Percentiles rank a stretch among this genome's conserved stretches.
phyloP scores from a whole-genome alignment of 2,113 vertebrate genomes.

The Phocoena sinus region DNA sequence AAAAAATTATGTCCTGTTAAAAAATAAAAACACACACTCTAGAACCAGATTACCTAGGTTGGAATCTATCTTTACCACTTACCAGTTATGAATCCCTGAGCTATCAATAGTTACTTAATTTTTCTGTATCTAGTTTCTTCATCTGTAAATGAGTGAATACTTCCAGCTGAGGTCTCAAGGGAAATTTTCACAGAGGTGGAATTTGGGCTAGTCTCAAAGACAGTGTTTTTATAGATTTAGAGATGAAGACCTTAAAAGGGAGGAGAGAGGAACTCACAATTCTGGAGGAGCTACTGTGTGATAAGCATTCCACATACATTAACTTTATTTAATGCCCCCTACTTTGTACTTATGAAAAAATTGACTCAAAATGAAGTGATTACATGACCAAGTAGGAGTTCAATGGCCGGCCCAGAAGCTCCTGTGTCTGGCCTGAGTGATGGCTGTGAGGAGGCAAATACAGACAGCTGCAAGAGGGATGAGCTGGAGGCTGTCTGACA shows the following conservation, averaged over 20 bases:
- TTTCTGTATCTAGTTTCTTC: neutral
- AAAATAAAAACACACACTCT: neutral
- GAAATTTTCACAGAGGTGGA: neutral
- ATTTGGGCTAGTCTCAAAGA: neutral
- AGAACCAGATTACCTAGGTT: neutral
- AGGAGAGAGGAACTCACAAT: neutral
- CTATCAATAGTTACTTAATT: neutral
- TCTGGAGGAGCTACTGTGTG: neutral
- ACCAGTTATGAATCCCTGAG: neutral
- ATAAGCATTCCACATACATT: neutral
- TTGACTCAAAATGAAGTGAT: neutral
- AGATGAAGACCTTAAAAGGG: neutral
- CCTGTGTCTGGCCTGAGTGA: neutral
- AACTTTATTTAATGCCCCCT: neutral
- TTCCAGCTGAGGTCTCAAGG: neutral
- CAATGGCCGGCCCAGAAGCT: neutral
- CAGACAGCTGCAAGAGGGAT: neutral
- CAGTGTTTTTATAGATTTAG: neutral
- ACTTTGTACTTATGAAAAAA: neutral
- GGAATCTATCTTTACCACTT: neutral
- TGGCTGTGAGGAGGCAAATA: neutral
- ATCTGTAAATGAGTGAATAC: neutral
- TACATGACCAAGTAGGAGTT: neutral
- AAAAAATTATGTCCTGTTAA: neutral
- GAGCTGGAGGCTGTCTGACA: neutral